Evolutionary conservation across 2,797 vertebrate genomes (phyloP).

Genomic region (Centropyge bicolor): DNA sequence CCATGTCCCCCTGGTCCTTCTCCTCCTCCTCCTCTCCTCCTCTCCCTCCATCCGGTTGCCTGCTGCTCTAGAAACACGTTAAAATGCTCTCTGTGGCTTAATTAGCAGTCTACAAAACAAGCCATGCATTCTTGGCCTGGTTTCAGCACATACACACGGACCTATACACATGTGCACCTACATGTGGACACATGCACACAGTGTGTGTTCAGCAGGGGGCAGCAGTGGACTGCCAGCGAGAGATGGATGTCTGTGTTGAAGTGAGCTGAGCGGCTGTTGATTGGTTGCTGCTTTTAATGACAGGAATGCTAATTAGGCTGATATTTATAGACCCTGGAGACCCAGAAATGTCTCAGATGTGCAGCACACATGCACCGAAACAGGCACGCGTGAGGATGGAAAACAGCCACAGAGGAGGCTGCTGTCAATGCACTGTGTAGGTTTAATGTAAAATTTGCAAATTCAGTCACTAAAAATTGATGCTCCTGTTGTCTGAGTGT

Average conservation of each 20-base stretch:
- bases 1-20: slow-evolving; percentile 47
- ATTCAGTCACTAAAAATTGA: slow-evolving; percentile 2
- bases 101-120: slow-evolving; percentile 87
- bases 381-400: not conserved
- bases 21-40: slow-evolving; percentile 56
- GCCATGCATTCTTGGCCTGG: slow-evolving; percentile 83
- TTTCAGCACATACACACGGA: slow-evolving; percentile 60
- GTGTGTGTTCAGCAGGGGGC: slow-evolving; percentile 68
- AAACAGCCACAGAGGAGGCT: not conserved
- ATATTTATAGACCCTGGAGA: slow-evolving; percentile 63
- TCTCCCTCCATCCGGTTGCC: slow-evolving; percentile 85
- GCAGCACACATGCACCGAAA: slow-evolving; percentile 21
- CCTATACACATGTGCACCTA: slow-evolving; percentile 30
- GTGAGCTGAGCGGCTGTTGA: slow-evolving; percentile 38
- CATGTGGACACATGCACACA: slow-evolving; percentile 7
- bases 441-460: not conserved
- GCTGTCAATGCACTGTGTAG: not conserved
- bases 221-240: slow-evolving; percentile 44
- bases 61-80: slow-evolving; percentile 85
- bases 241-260: slow-evolving; percentile 43
- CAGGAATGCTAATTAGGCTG: slow-evolving; percentile 62
- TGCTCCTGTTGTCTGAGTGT: slow-evolving; percentile 15
- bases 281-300: slow-evolving; percentile 66
- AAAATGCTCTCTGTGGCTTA: slow-evolving; percentile 85
- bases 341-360: slow-evolving; percentile 32